Percentiles rank a stretch among this genome's conserved stretches.
These are phyloP conservation scores for Acanthis flammea DNA, from an alignment of 2,797 vertebrate species.

Conservation along the genomic window DNA sequence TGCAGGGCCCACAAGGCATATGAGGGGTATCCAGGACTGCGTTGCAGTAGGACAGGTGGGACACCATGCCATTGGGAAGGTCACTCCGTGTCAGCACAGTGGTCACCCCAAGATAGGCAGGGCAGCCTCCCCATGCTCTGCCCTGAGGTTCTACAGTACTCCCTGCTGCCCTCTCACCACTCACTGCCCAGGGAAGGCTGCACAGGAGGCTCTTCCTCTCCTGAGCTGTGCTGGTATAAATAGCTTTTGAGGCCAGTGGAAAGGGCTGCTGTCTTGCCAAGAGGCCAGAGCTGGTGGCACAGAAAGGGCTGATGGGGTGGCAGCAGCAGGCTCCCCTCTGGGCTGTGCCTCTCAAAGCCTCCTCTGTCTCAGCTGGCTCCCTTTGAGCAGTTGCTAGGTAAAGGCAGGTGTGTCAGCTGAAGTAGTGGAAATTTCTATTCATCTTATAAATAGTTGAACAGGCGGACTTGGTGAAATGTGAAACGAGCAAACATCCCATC, in stretches of 20 bases:
- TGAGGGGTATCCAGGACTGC: accelerated
- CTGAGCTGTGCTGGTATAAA: background rate
- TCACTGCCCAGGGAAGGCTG: background rate
- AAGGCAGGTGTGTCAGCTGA: slow-evolving; percentile 76
- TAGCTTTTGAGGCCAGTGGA: background rate
- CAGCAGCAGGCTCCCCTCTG: background rate
- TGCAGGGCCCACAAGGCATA: accelerated
- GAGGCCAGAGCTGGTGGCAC: background rate
- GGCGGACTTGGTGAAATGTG: slow-evolving; percentile 85
- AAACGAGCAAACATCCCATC: slow-evolving; percentile 89
- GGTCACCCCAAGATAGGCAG: too few relatives aligned
- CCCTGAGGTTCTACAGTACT: background rate
- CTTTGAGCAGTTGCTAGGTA: slow-evolving; percentile 78
- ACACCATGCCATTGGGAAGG: too few relatives aligned
- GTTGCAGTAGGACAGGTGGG: background rate
- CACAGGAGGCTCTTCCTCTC: background rate
- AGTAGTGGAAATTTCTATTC: slow-evolving; percentile 91
- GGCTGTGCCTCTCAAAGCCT: background rate
- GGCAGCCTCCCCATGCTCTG: accelerated
- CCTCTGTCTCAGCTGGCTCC: slow-evolving; percentile 15
- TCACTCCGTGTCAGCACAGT: accelerated
- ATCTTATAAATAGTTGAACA: slow-evolving; percentile 95
- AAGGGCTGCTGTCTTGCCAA: background rate
- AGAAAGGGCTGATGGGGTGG: background rate
- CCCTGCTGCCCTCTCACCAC: accelerated